phyloP scores from a whole-genome alignment of 2,113 vertebrate species.

The Erpornis zantholeuca region DNA sequence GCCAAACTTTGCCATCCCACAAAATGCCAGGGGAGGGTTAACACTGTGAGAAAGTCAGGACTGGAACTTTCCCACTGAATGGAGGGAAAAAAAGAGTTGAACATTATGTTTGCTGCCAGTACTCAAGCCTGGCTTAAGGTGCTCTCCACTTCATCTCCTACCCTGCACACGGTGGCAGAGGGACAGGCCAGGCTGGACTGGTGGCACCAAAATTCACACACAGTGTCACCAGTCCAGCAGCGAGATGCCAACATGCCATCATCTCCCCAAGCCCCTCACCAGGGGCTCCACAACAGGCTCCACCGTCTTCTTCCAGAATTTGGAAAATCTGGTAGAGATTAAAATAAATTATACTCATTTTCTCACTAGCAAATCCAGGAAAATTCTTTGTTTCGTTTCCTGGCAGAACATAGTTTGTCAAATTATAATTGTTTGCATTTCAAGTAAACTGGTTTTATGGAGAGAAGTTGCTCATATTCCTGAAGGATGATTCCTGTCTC shows the following conservation, averaged over 20 bases:
- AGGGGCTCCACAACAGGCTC: background rate
- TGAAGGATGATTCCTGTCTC: background rate
- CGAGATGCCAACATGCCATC: background rate
- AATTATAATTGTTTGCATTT: background rate
- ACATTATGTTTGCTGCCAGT: background rate
- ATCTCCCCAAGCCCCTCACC: background rate
- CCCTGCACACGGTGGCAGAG: background rate
- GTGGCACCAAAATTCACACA: background rate
- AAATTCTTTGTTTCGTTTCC: background rate
- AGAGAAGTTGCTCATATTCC: background rate
- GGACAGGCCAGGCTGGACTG: background rate
- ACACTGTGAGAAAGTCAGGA: background rate
- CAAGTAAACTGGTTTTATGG: background rate
- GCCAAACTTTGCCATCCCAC: background rate
- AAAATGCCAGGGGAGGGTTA: background rate
- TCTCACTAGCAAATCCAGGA: background rate
- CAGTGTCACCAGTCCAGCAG: background rate
- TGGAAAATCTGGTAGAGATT: constrained; percentile 15
- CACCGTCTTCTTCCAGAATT: background rate
- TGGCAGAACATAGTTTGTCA: background rate
- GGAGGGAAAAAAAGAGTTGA: background rate
- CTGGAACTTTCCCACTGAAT: background rate
- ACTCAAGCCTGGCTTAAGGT: background rate
- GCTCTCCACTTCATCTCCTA: background rate
- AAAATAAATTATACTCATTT: background rate